Percentiles rank a stretch among this genome's conserved stretches.
Conservation (phyloP, 2,113 vertebrate genomes). For the Heteronetta atricapilla region DNA sequence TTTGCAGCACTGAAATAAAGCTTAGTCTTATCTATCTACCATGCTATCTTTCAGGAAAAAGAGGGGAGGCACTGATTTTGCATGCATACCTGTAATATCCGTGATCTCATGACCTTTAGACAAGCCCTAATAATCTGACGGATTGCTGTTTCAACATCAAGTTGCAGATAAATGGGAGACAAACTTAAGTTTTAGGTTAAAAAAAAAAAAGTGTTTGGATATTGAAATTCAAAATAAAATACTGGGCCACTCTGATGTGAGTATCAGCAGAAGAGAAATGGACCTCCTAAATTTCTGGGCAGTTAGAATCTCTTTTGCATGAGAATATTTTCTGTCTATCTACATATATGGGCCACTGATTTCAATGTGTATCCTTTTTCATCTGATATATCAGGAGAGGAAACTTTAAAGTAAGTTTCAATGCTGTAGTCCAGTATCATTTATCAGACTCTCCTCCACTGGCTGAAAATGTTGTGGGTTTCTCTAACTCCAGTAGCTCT, state of each 20-base stretch:
- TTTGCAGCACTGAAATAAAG: neutral
- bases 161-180: neutral
- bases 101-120: neutral
- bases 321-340: neutral
- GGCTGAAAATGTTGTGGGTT: neutral
- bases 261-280: neutral
- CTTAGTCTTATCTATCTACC: neutral
- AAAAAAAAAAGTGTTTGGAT: neutral
- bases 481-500: neutral
- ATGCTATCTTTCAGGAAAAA: neutral
- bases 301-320: neutral
- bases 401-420: neutral
- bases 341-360: neutral
- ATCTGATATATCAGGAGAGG: neutral
- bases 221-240: neutral
- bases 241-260: neutral
- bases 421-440: neutral
- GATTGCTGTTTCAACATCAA: neutral
- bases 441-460: neutral
- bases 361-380: neutral
- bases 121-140: neutral
- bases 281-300: neutral
- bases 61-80: neutral
- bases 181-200: neutral
- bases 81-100: neutral